Conservation (phyloP, 2,113 vertebrate species). For the Caranx melampygus region DNA sequence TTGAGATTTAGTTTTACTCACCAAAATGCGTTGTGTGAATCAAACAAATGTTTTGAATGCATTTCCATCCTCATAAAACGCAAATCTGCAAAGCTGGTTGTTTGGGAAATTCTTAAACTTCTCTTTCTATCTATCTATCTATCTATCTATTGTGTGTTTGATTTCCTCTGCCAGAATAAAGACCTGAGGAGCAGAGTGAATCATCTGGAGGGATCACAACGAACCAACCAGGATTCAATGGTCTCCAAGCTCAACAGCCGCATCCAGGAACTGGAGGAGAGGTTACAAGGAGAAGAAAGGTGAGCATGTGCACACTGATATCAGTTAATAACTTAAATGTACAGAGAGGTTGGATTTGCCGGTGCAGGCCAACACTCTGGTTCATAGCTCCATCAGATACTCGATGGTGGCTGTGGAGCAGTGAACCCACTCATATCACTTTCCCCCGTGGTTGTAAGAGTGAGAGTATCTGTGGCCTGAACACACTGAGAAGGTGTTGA, state of each 20-base stretch:
- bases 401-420: background rate
- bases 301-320: conserved; percentile 54
- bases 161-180: conserved; percentile 86
- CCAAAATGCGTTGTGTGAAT: too few relatives aligned
- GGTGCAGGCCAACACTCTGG: background rate
- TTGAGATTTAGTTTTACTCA: too few relatives aligned
- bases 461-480: conserved; percentile 22
- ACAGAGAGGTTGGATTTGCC: background rate
- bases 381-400: conserved; percentile 5
- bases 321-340: background rate
- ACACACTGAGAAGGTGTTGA: conserved; percentile 43
- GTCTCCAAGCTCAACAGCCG: conserved; percentile 90
- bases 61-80: too few relatives aligned
- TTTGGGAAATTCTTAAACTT: too few relatives aligned
- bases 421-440: conserved; percentile 42
- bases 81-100: too few relatives aligned
- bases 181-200: conserved; percentile 91
- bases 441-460: conserved; percentile 39
- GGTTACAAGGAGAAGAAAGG: conserved; percentile 91
- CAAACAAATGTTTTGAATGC: too few relatives aligned
- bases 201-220: conserved; percentile 92
- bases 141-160: background rate
- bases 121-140: too few relatives aligned
- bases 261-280: conserved; percentile 91
- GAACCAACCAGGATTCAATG: conserved; percentile 90